phyloP scores from a whole-genome alignment of 1,140 invertebrate species.

The Globodera ellingtonae region DNA sequence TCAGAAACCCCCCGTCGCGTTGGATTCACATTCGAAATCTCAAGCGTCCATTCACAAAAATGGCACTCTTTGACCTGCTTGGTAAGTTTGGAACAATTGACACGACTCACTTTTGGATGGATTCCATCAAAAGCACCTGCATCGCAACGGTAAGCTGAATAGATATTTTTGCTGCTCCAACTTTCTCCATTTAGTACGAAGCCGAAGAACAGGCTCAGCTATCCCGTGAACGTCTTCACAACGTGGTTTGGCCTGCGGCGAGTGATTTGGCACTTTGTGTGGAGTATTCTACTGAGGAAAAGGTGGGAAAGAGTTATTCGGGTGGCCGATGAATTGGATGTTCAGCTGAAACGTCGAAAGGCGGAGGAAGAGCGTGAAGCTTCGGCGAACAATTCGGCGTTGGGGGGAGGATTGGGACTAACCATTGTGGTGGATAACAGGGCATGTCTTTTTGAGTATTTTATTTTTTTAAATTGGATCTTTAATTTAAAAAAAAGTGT shows the following conservation, averaged over 20 bases:
- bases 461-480: slow-evolving; percentile 12
- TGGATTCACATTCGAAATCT: slow-evolving; percentile 50
- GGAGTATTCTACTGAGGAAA: slow-evolving; percentile 48
- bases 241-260: slow-evolving; percentile 42
- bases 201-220: slow-evolving; percentile 47
- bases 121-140: slow-evolving; percentile 57
- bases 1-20: slow-evolving; percentile 38
- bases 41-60: slow-evolving; percentile 52
- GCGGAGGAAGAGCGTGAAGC: slow-evolving; percentile 37
- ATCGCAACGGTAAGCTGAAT: slow-evolving; percentile 47
- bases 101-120: slow-evolving; percentile 53
- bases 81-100: slow-evolving; percentile 42
- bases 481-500: too few species aligned
- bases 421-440: slow-evolving; percentile 30
- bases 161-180: neutral
- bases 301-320: slow-evolving; percentile 17
- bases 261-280: slow-evolving; percentile 42
- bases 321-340: neutral
- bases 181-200: slow-evolving; percentile 40
- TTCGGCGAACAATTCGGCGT: neutral
- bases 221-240: slow-evolving; percentile 45
- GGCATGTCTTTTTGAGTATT: slow-evolving; percentile 8
- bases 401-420: slow-evolving; percentile 17
- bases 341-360: slow-evolving; percentile 23
- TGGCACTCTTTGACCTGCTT: slow-evolving; percentile 34